Evolutionary conservation across 2,113 vertebrate species (phyloP).

Genomic region (Lethenteron camtschaticum): DNA sequence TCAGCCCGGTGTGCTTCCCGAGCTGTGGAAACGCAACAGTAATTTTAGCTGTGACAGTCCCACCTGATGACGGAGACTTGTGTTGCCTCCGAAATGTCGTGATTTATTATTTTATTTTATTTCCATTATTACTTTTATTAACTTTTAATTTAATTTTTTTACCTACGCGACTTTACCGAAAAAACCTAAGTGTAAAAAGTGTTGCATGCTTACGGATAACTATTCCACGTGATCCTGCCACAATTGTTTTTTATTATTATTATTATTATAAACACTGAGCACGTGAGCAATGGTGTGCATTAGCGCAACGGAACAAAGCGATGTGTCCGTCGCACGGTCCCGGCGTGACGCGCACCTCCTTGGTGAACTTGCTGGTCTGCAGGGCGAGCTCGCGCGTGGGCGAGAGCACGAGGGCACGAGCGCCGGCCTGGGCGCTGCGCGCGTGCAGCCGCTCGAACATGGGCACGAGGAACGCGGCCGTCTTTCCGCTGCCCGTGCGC

Average conservation of each 20-base stretch:
- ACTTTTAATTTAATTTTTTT: too few relatives aligned
- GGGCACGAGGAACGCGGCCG: slow-evolving; percentile 74
- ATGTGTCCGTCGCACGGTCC: not conserved
- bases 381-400: slow-evolving; percentile 81
- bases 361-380: slow-evolving; percentile 93
- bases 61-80: too few relatives aligned
- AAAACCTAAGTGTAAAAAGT: too few relatives aligned
- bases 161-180: too few relatives aligned
- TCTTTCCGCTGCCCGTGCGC: slow-evolving; percentile 76
- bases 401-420: slow-evolving; percentile 54
- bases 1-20: slow-evolving; percentile 66
- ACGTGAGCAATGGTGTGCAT: not conserved
- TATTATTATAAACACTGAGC: not conserved
- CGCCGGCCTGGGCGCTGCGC: slow-evolving; percentile 47
- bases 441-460: slow-evolving; percentile 77
- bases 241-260: not conserved
- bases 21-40: slow-evolving; percentile 24
- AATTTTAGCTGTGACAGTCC: too few relatives aligned
- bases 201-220: too few relatives aligned
- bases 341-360: slow-evolving; percentile 31
- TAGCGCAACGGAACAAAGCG: not conserved
- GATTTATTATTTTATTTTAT: too few relatives aligned
- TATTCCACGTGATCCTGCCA: too few relatives aligned
- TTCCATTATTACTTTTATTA: too few relatives aligned
- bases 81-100: too few relatives aligned